Base-by-base conservation (phyloP, 2,113 vertebrate species). In the Istiophorus platypterus region DNA sequence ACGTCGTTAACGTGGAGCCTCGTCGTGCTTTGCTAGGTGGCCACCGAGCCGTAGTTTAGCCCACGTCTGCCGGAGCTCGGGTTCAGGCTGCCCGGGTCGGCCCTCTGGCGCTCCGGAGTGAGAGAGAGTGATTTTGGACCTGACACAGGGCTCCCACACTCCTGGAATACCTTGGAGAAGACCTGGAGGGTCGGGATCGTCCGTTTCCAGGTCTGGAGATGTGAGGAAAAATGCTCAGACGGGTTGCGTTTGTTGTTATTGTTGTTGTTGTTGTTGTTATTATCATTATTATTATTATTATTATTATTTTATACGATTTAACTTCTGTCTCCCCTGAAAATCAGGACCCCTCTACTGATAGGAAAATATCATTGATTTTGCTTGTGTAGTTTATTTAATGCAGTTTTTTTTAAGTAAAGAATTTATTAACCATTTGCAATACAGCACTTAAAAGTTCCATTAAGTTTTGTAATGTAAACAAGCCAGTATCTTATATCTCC, bases 111-210 rank as follows among this genome's bases (percentile, higher is more conserved):
- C 27, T 59, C 5, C 17, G 24, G 72, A 70, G 41, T 45, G 63
- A 64, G 49, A 26, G 29, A n/a, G 18, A 41, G 57, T 56, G 81
- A 70, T 77, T 77, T 74, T 74, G 58, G 57, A 51, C 45, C 66
- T 64, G 72, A 37, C 47, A 68, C 62, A 3, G 31, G 56, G 45
- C 70, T 75, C 58, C 2, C 24, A 24, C 57, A 24, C 68, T 74
- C 64, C 51, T 51, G 66, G 75, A 69, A 34, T 10, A 82, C 58
- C 63, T 41, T 41, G 72, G 63, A 68, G 24, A 29, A 80, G 26
- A 74, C 67, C 42, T 41, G 42, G 18, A 24, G n/a, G 51, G 26
- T 9, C 14, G 10, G 7, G 7, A 29, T 3, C 2, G 14, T 54
- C 7, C 17, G 5, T 73, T 51, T 24, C 18, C 12, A 26, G 67